Conservation (phyloP, 2,113 vertebrate species). For the Bagarius yarrelli region DNA sequence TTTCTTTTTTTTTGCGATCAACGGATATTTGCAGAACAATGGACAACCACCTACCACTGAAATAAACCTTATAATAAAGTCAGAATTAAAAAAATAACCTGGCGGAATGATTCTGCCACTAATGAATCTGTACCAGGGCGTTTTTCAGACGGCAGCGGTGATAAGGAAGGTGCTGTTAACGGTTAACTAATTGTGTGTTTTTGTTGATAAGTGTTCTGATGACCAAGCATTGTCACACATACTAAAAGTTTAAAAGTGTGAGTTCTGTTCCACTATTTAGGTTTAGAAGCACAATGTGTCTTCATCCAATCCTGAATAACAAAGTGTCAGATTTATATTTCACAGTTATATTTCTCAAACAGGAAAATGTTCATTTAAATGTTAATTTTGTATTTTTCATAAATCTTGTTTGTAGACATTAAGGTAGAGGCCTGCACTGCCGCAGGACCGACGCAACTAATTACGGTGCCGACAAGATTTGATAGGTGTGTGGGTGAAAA, state of each 20-base stretch:
- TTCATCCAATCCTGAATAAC: background rate
- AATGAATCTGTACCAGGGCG: conserved; percentile 21
- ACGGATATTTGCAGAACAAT: conserved; percentile 29
- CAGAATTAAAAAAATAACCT: conserved; percentile 32
- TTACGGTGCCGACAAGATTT: too few relatives aligned
- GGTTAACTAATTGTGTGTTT: background rate
- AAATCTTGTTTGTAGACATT: background rate
- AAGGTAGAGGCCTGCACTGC: background rate
- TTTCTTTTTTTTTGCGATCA: conserved; percentile 29
- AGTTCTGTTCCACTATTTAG: background rate
- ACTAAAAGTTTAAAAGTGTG: background rate
- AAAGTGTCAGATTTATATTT: background rate
- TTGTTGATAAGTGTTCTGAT: background rate
- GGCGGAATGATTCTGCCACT: conserved; percentile 27
- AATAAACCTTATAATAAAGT: conserved; percentile 35
- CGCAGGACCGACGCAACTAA: too few relatives aligned
- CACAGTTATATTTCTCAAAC: background rate
- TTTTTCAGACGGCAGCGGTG: background rate
- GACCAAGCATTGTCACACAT: background rate
- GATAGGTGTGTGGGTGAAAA: too few relatives aligned
- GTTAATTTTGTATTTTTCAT: background rate
- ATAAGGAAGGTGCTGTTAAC: background rate
- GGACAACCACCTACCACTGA: conserved; percentile 28
- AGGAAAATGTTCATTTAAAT: background rate
- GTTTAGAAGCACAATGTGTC: background rate